A percentile compares a stretch with the other conserved stretches of the same genome.
Evolutionary conservation across 92 coral and sea anemone species (phyloP).

Genomic region (Palythoa grandiflora): DNA sequence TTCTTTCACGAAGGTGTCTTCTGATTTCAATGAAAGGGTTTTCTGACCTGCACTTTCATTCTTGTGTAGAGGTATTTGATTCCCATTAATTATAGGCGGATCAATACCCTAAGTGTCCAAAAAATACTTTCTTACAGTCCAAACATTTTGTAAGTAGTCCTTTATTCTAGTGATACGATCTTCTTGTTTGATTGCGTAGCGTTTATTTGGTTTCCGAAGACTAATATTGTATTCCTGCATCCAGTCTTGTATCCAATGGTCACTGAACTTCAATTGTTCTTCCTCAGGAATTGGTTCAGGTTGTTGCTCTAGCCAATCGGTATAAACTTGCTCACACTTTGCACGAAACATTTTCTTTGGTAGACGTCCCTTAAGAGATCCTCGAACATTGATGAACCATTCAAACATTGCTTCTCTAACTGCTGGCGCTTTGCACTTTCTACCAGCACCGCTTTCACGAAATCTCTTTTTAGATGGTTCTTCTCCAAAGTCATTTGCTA

Average conservation of each 20-base stretch:
- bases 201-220: constrained; percentile 17
- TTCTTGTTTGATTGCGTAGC: constrained; percentile 5
- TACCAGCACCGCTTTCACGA: neutral
- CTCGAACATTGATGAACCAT: constrained; percentile 17
- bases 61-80: constrained; percentile 10
- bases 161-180: neutral
- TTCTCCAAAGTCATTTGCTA: neutral
- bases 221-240: neutral
- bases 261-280: constrained; percentile 5
- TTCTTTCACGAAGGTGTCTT: constrained; percentile 22
- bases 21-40: constrained; percentile 7
- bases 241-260: constrained; percentile 13
- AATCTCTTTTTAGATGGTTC: constrained; percentile 13
- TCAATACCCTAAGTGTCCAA: constrained; percentile 5
- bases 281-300: neutral
- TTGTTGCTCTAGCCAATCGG: neutral
- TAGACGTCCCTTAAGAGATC: constrained; percentile 13
- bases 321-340: neutral
- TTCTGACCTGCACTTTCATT: constrained; percentile 24
- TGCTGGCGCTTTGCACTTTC: constrained; percentile 1
- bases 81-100: neutral
- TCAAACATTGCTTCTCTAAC: constrained; percentile 24
- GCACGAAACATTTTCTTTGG: constrained; percentile 6
- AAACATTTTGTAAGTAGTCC: constrained; percentile 7
- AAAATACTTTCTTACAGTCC: constrained; percentile 3